Evolutionary conservation across 2,113 vertebrate species (phyloP), one percentile per base, ranked within the genome.

Genomic region (Orycteropus afer): DNA sequence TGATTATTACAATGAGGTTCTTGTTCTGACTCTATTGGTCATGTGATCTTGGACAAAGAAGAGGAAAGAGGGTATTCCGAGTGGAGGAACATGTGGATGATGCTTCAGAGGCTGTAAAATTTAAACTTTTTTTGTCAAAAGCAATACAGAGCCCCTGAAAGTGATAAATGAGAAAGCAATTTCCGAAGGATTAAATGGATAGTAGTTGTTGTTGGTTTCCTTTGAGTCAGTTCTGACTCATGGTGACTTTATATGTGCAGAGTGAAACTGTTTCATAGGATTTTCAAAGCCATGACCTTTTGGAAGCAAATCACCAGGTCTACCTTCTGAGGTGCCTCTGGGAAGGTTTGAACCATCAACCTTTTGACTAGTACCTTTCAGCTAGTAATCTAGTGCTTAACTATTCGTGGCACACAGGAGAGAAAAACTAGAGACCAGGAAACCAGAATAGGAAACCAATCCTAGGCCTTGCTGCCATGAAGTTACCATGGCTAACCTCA

Each of bases 81-180:
- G 27, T 69, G 71, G 37, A 91, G 53, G 23, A 93, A 91, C 9
- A 78, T 32, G 57, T 42, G 4, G 45, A 22, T n/a, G 45, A 89
- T 15, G 15, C 88, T 95, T 85, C 47, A 92, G 79, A 93, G 74
- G 37, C 32, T 86, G 53, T 65, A 34, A 76, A 67, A 91, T 59
- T 40, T 90, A 61, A 61, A 67, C 55, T 89, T 90, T 89, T 90
- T 91, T 76, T 73, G 23, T 95, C 29, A 49, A 61, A 84, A 88
- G 53, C 79, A 86, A 65, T 69, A 77, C 53, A 87, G 49, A 47
- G 27, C 11, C 20, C 25, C 53, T 88, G 65, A 86, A 94, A 86
- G 57, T 61, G 40, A 65, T 25, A 32, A 78, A 34, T 57, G n/a
- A n/a, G 90, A 86, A 61, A 83, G 34, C 45, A 79, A 65, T 86